Percentiles rank a stretch among this genome's conserved stretches.
Conservation (phyloP, 2,888 invertebrate species). For the Ethmia dodecea region DNA sequence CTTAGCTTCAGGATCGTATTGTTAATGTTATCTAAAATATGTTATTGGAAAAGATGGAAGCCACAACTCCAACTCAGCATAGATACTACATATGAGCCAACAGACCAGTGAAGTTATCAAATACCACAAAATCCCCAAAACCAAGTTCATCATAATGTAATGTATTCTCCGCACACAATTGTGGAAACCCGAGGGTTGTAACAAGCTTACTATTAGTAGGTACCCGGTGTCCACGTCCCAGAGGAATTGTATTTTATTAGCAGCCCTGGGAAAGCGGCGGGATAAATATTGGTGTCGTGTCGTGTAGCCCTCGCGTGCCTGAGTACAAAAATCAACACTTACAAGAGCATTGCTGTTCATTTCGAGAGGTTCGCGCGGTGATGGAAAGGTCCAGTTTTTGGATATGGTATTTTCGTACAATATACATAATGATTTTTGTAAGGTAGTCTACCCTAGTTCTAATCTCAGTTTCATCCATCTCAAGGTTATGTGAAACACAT, state of each 20-base stretch:
- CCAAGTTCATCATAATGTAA: too few species aligned
- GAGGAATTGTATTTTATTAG: conserved; percentile 42
- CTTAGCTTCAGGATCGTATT: too few species aligned
- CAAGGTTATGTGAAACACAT: too few species aligned
- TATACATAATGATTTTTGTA: neutral
- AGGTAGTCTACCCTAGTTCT: neutral
- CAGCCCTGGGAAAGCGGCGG: conserved; percentile 45
- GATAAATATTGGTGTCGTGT: conserved; percentile 28
- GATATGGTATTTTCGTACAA: conserved; percentile 7
- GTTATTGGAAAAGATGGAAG: too few species aligned
- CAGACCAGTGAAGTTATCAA: too few species aligned
- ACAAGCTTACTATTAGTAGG: conserved; percentile 61
- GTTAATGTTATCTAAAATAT: too few species aligned
- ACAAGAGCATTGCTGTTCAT: conserved; percentile 59
- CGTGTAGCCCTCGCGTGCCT: conserved; percentile 20
- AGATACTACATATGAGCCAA: too few species aligned
- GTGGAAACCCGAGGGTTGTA: conserved; percentile 37
- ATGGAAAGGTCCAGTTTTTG: too few species aligned
- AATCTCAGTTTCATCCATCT: too few species aligned
- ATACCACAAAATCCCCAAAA: too few species aligned
- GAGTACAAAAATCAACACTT: conserved; percentile 75
- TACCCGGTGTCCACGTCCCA: conserved; percentile 43
- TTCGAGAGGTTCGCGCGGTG: conserved; percentile 25
- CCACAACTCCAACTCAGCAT: too few species aligned
- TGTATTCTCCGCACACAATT: conserved; percentile 16